Conservation (phyloP, 92 coral and sea anemone species). For the Zoanthus sansibaricus region DNA sequence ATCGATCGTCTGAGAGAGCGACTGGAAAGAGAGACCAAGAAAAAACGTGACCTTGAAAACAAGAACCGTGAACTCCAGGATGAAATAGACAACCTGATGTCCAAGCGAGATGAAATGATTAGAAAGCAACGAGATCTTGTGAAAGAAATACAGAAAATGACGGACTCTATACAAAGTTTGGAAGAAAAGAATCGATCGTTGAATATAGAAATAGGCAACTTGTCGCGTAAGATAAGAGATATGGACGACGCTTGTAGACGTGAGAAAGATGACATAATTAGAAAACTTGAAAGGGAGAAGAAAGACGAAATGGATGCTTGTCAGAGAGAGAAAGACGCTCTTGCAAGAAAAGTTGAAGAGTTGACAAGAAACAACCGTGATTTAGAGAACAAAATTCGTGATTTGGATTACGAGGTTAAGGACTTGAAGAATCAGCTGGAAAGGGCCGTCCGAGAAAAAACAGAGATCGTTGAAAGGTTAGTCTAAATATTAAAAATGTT, state of each 20-base stretch:
- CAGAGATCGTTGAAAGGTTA: slow-evolving; percentile 31
- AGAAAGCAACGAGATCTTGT: slow-evolving; percentile 77
- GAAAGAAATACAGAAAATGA: slow-evolving; percentile 68
- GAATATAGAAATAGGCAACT: slow-evolving; percentile 66
- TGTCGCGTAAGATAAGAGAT: slow-evolving; percentile 74
- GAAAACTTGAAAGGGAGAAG: slow-evolving; percentile 74
- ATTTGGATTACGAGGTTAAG: slow-evolving; percentile 64
- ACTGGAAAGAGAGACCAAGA: slow-evolving; percentile 68
- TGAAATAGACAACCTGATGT: slow-evolving; percentile 71
- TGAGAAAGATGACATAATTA: slow-evolving; percentile 75
- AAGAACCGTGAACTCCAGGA: slow-evolving; percentile 72
- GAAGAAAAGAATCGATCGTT: slow-evolving; percentile 75
- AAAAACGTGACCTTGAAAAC: slow-evolving; percentile 69
- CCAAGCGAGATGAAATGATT: slow-evolving; percentile 70
- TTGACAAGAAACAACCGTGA: slow-evolving; percentile 58
- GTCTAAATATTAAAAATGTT: background rate
- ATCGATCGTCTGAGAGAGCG: slow-evolving; percentile 62
- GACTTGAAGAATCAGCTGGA: slow-evolving; percentile 41
- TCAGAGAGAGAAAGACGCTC: slow-evolving; percentile 64
- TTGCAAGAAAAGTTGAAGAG: slow-evolving; percentile 67
- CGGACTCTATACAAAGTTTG: slow-evolving; percentile 63
- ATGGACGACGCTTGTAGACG: slow-evolving; percentile 83
- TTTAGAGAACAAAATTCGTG: slow-evolving; percentile 63
- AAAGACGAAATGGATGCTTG: slow-evolving; percentile 68
- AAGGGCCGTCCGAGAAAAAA: slow-evolving; percentile 24